Evolutionary conservation across 1,140 invertebrate species (phyloP).

Genomic region (Zaprionus kolodkinae): DNA sequence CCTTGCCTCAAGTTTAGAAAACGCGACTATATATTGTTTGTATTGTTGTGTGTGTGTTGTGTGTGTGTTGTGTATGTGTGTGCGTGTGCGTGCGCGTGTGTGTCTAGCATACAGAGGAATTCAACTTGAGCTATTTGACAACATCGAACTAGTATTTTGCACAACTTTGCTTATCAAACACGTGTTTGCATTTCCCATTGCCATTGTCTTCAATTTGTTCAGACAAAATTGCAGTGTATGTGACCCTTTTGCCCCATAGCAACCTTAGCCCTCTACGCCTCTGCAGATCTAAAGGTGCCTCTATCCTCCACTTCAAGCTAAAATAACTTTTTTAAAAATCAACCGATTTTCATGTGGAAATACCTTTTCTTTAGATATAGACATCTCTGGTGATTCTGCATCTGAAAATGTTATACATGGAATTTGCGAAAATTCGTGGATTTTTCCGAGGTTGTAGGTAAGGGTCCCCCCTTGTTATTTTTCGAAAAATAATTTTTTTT

Average conservation of each 20-base stretch:
- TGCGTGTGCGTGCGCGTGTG: neutral
- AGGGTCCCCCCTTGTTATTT: too few species aligned
- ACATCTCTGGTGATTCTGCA: too few species aligned
- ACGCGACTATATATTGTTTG: constrained; percentile 17
- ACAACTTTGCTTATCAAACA: neutral
- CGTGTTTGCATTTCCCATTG: neutral
- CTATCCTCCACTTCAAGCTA: too few species aligned
- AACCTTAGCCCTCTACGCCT: too few species aligned
- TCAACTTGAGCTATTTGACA: neutral
- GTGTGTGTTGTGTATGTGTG: neutral
- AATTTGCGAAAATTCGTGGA: too few species aligned
- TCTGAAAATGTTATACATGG: too few species aligned
- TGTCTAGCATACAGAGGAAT: neutral
- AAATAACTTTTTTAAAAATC: too few species aligned
- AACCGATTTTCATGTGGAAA: too few species aligned
- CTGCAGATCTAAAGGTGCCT: too few species aligned
- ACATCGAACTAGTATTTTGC: neutral
- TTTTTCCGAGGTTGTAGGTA: too few species aligned
- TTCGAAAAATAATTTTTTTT: too few species aligned
- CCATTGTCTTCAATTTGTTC: neutral
- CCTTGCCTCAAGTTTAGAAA: constrained; percentile 35
- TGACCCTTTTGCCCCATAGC: neutral
- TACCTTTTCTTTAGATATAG: too few species aligned
- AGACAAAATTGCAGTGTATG: neutral
- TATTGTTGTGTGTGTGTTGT: neutral